phyloP scores from a whole-genome alignment of 2,888 invertebrate genomes.

The Limnephilus rhombicus region DNA sequence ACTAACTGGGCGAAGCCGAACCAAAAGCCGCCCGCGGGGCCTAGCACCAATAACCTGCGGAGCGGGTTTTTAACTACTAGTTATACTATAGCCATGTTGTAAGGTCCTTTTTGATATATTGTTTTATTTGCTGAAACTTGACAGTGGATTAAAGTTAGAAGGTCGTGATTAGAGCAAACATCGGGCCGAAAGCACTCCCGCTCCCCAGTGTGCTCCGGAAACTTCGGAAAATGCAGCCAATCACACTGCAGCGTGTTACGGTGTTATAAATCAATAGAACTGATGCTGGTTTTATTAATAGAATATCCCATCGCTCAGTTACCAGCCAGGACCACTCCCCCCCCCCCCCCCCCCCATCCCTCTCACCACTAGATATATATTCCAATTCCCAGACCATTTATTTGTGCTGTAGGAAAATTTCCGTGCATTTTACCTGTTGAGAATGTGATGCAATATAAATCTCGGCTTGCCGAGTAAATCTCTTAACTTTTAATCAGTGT shows the following conservation, averaged over 20 bases:
- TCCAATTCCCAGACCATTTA: background rate
- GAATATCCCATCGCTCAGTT: background rate
- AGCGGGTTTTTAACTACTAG: too few relatives aligned
- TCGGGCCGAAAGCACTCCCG: background rate
- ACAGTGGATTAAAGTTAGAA: background rate
- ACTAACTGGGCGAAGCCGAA: too few relatives aligned
- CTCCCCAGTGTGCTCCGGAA: background rate
- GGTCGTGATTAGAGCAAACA: background rate
- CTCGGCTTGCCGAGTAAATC: background rate
- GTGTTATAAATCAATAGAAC: background rate
- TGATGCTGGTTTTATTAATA: slow-evolving; percentile 6
- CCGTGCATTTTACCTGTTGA: background rate
- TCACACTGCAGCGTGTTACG: background rate
- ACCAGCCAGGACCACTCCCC: background rate
- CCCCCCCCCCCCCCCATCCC: too few relatives aligned
- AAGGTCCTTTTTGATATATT: too few relatives aligned
- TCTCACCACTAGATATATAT: too few relatives aligned
- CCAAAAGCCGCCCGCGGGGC: too few relatives aligned
- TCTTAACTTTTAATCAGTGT: background rate
- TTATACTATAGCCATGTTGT: too few relatives aligned
- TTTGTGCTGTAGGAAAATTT: background rate
- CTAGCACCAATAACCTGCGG: too few relatives aligned
- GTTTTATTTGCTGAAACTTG: too few relatives aligned
- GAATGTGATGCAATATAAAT: background rate
- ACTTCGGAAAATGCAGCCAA: slow-evolving; percentile 8